Evolutionary conservation across 23 tunicate species (phyloP).

Genomic region (Ciona savignyi): DNA sequence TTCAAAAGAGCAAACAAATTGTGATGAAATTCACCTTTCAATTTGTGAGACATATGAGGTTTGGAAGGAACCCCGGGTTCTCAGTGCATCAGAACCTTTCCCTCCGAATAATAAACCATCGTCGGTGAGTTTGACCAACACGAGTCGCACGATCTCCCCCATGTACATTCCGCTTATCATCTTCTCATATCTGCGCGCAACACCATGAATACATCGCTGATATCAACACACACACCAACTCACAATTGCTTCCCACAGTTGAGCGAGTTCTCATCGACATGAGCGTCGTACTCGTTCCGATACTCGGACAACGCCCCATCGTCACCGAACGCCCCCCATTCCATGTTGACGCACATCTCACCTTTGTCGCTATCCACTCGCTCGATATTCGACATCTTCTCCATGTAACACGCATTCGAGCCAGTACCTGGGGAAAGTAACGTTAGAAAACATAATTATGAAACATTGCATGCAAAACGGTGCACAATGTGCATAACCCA

Average conservation of each 20-base stretch:
- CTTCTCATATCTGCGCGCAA: constrained; percentile 88
- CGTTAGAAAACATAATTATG: neutral
- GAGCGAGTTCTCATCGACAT: constrained; percentile 66
- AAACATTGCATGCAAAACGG: neutral
- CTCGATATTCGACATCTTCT: constrained; percentile 79
- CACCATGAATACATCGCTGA: no score
- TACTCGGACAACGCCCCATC: constrained; percentile 89
- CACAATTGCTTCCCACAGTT: constrained; percentile 80
- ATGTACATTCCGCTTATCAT: constrained; percentile 99
- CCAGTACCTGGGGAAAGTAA: constrained; percentile 65
- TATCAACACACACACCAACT: no score
- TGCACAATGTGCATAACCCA: no score
- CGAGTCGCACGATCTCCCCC: constrained; percentile 92
- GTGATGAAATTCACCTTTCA: constrained; percentile 48
- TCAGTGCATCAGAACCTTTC: constrained; percentile 21
- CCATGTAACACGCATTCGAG: constrained; percentile 99
- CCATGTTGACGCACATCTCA: constrained; percentile 99
- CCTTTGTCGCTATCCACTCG: constrained; percentile 52
- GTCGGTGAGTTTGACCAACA: constrained; percentile 65
- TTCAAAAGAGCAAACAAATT: no score
- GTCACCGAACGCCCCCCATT: constrained; percentile 99
- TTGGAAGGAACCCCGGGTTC: constrained; percentile 64
- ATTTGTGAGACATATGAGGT: constrained; percentile 82
- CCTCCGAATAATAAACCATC: constrained; percentile 61
- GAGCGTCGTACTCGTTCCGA: constrained; percentile 70